A percentile compares a stretch with the other conserved stretches of the same genome.
phyloP scores from a whole-genome alignment of 2,797 vertebrate species.

The Chaenodraco wilsoni region DNA sequence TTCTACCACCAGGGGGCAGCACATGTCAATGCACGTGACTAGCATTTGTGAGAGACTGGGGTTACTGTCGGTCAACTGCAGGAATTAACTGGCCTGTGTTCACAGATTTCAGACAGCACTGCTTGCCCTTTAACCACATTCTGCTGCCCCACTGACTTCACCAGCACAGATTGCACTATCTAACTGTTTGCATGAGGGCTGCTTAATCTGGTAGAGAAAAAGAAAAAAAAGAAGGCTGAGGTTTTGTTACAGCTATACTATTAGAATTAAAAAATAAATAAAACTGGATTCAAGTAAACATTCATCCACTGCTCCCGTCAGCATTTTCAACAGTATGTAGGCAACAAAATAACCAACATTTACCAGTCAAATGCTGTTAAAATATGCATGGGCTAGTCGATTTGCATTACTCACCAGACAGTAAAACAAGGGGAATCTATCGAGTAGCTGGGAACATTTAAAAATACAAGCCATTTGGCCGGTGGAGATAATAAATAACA shows the following conservation, averaged over 20 bases:
- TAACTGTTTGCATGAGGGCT: constrained; percentile 1
- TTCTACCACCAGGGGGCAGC: constrained; percentile 63
- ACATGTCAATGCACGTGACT: neutral
- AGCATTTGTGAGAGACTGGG: constrained; percentile 18
- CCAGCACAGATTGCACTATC: constrained; percentile 35
- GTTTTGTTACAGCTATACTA: neutral
- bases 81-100: constrained; percentile 58
- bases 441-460: neutral
- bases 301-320: constrained; percentile 8
- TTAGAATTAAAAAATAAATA: constrained; percentile 12
- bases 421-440: too few relatives aligned
- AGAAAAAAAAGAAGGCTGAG: neutral
- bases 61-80: constrained; percentile 78
- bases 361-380: too few relatives aligned
- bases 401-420: too few relatives aligned
- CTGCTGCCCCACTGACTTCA: constrained; percentile 41
- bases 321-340: too few relatives aligned
- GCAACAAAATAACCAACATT: too few relatives aligned
- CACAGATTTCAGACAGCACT: constrained; percentile 32
- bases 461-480: neutral
- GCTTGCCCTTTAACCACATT: constrained; percentile 55
- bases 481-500: too few relatives aligned
- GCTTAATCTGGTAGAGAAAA: constrained; percentile 24
- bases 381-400: too few relatives aligned
- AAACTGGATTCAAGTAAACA: neutral